Evolutionary conservation across 2,113 vertebrate species (phyloP).

Genomic region (Caloenas nicobarica): DNA sequence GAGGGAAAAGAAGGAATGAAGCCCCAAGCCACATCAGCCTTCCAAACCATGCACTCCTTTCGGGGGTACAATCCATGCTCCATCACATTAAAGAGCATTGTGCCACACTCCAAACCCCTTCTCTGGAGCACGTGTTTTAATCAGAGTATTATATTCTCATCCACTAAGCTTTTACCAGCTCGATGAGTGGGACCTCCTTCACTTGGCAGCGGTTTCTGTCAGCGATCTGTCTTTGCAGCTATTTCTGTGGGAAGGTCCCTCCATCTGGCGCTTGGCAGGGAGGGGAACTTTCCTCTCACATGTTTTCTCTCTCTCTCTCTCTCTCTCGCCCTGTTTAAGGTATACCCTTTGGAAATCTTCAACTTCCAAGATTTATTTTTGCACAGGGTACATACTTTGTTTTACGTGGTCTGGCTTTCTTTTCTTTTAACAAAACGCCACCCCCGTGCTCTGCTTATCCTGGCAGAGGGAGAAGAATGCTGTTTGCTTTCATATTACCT

Average conservation of each 20-base stretch:
- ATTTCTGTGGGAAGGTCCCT: constrained; percentile 75
- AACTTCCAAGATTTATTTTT: constrained; percentile 43
- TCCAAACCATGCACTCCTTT: neutral
- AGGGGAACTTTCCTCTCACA: constrained; percentile 71
- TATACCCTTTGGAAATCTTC: constrained; percentile 51
- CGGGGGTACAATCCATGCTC: accelerated
- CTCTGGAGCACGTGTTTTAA: neutral
- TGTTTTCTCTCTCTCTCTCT: constrained; percentile 48
- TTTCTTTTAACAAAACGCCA: neutral
- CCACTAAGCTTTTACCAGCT: constrained; percentile 12
- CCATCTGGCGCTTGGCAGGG: constrained; percentile 76
- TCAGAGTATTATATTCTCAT: neutral
- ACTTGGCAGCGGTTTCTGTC: constrained; percentile 66
- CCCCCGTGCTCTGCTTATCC: constrained; percentile 28
- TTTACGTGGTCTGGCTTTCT: constrained; percentile 16
- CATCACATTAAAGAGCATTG: accelerated
- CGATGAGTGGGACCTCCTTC: constrained; percentile 38
- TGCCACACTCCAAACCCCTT: neutral
- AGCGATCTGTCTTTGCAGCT: constrained; percentile 68
- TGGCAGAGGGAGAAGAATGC: constrained; percentile 51
- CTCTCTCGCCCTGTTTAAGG: constrained; percentile 35
- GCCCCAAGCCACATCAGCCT: neutral
- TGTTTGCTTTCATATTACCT: constrained; percentile 64
- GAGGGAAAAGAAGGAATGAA: neutral
- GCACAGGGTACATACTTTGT: constrained; percentile 3